Percentiles rank a stretch among this genome's conserved stretches.
phyloP scores from a whole-genome alignment of 2,797 vertebrate genomes.

The Heliangelus exortis region DNA sequence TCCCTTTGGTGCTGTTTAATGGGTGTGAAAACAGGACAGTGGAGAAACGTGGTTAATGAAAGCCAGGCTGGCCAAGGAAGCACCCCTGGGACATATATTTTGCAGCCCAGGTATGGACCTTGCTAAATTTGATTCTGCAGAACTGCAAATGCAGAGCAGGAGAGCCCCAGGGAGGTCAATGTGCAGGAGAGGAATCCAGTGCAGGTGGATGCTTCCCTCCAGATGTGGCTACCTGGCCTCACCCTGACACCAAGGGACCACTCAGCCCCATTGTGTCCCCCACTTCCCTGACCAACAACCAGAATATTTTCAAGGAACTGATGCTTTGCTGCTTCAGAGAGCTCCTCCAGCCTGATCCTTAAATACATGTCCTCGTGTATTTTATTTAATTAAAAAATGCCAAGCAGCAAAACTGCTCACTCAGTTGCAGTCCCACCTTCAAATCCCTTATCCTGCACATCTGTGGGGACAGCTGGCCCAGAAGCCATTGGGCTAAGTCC shows the following conservation, averaged over 20 bases:
- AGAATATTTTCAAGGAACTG: neutral
- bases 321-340: neutral
- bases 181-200: neutral
- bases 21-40: conserved; percentile 83
- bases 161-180: conserved; percentile 11
- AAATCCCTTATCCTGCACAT: neutral
- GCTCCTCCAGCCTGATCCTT: accelerated
- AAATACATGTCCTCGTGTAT: neutral
- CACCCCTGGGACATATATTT: conserved; percentile 6
- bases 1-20: conserved; percentile 85
- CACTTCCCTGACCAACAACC: neutral
- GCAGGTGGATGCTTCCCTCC: conserved; percentile 28
- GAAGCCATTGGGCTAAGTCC: accelerated
- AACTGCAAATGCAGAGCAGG: conserved; percentile 36
- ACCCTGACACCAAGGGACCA: neutral
- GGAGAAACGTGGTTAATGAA: conserved; percentile 85
- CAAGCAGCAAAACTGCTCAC: neutral
- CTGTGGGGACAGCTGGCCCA: no score
- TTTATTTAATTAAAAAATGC: neutral
- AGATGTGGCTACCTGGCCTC: neutral
- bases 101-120: conserved; percentile 47
- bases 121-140: conserved; percentile 17
- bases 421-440: neutral
- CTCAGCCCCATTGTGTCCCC: accelerated
- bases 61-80: conserved; percentile 32